phyloP scores from a whole-genome alignment of 2,888 invertebrate species.

The Athrips mouffetella region DNA sequence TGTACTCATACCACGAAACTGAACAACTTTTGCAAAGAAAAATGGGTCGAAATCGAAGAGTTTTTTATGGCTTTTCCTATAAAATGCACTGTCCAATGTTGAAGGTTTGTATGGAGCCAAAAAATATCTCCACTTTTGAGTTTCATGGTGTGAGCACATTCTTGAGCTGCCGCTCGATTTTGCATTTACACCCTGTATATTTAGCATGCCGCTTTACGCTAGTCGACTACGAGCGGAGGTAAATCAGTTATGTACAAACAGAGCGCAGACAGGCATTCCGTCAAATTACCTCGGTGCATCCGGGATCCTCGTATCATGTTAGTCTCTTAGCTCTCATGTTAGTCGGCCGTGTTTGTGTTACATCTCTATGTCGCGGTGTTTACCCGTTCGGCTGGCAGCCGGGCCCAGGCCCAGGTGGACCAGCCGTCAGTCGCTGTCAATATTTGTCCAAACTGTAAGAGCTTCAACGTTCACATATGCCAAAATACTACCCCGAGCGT shows the following conservation, averaged over 20 bases:
- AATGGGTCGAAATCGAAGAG: too few species aligned
- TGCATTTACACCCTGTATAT: too few species aligned
- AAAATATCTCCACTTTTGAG: too few species aligned
- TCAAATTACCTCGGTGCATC: constrained; percentile 5
- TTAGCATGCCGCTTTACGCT: too few species aligned
- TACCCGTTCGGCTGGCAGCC: constrained; percentile 23
- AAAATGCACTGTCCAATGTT: too few species aligned
- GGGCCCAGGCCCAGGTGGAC: constrained; percentile 19
- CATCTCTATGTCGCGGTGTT: constrained; percentile 30
- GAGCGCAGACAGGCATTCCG: background rate
- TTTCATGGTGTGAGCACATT: too few species aligned
- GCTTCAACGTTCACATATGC: background rate
- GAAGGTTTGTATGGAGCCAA: too few species aligned
- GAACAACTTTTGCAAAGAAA: too few species aligned
- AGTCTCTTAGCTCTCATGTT: constrained; percentile 22
- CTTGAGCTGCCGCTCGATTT: too few species aligned
- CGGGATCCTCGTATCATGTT: constrained; percentile 11
- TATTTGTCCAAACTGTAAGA: constrained; percentile 20
- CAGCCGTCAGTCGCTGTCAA: constrained; percentile 18
- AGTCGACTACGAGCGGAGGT: too few species aligned
- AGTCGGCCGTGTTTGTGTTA: constrained; percentile 29
- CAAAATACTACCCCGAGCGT: background rate
- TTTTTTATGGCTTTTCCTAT: too few species aligned
- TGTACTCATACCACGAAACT: too few species aligned
- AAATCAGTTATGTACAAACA: constrained; percentile 3